Evolutionary conservation across 53 echinoderm and acorn worm genomes (phyloP), one percentile per base, ranked within the genome.

Genomic region (Stichopus horrens): DNA sequence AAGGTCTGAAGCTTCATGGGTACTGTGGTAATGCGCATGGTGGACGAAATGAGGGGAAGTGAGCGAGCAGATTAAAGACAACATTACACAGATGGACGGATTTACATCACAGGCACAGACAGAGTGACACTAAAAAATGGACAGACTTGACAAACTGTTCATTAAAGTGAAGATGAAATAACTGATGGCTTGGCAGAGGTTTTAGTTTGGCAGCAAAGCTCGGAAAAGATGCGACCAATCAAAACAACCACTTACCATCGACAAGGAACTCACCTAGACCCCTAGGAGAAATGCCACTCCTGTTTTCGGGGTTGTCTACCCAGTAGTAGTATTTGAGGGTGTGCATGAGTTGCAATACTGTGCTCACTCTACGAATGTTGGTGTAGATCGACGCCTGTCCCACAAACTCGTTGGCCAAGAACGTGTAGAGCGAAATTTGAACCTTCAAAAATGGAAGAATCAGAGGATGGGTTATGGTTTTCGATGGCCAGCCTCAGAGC

Each of bases 271-370:
- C 90, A 98, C 98, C 98, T 57, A 96, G 51, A 7, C 95, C 98
- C 86, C 95, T 95, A 21, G 98, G 90, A 4, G 90, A 74, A 53
- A 98, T 96, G 4, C 98, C 98, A 23, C 95, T 95, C 22, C 98
- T 84, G 56, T 91, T 91, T 77, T 98, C 98, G 6, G 98, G 98
- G 90, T 98, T 98, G 88, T 94, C 93, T 52, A 98, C 92, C 98
- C 98, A 98, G 93, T 98, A 98, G 92, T 94, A 98, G 91, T 92
- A 94, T 92, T 98, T 98, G 58, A 98, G 92, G 14, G 98, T 95
- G 89, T 98, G 98, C 98, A 98, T 98, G 78, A 98, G 93, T 79
- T 98, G 98, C 55, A 98, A 90, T 73, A 98, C 98, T 5, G 98
- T 98, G 88, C 95, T 96, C 78, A 98, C 98, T 56, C 98, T 88